Base-by-base conservation (phyloP, 2,888 invertebrate genomes). In the Syritta pipiens region DNA sequence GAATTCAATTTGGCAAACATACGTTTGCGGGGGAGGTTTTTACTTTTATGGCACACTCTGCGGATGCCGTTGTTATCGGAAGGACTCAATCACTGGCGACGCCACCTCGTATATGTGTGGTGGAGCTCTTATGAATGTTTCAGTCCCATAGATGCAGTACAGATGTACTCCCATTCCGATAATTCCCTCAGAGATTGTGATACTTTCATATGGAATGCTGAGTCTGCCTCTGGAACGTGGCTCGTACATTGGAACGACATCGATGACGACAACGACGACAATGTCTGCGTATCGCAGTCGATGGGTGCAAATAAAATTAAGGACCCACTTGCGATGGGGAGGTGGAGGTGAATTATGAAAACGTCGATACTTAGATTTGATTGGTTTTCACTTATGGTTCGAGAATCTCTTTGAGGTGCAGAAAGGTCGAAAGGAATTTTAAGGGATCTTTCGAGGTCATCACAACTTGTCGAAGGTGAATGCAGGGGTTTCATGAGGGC, bases 1-100 rank as follows among this genome's bases (percentile, higher is more conserved):
- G 74, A 79, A 79, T 79, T 79, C 79, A 79, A 79, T 79, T 79
- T 79, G 74, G 74, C 57, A 67, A 79, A 74, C 79, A 79, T 79
- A 79, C 74, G 74, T 62, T 79, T 59, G 68, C 28, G 55, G 65
- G 59, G 62, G 26, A 40, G 77, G 48, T n/a, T 68, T 74, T 79
- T 46, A 68, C 67, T 72, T 79, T 74, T 74, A 79, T 79, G 67
- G 72, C 60, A 30, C 55, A 67, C 74, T 74, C 79, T 74, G 62
- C 30, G 67, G 67, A 60, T 79, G 67, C 79, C 68, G 74, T 68
- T 79, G 79, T 74, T 79, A 79, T 72, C 79, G 74, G 72, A 79
- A 79, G 67, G 60, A 79, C 79, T 79, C 79, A 79, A 79, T 79
- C 74, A 74, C 67, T 44, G 57, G 9, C 26, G 35, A 48, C 28